Percentiles rank a stretch among this genome's conserved stretches.
Evolutionary conservation across 2,113 vertebrate genomes (phyloP).

Genomic region (Ptilonorhynchus violaceus): DNA sequence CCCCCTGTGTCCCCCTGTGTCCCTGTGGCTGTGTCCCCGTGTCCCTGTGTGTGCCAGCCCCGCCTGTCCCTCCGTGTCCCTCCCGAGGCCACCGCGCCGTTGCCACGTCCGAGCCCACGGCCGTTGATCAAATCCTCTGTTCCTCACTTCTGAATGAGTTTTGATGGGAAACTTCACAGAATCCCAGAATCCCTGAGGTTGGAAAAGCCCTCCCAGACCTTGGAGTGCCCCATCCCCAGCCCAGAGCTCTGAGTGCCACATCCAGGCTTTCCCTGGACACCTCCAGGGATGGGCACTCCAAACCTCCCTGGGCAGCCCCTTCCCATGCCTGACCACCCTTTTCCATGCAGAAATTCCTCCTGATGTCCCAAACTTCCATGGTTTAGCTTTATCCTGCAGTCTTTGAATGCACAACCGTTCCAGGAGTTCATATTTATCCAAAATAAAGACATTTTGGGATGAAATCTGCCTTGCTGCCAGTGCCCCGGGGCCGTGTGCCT

Average conservation of each 20-base stretch:
- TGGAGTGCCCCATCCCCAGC: accelerated
- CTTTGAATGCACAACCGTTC: background rate
- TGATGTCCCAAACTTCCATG: accelerated
- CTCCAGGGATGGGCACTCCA: background rate
- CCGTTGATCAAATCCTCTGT: accelerated
- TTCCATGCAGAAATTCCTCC: background rate
- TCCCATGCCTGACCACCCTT: accelerated
- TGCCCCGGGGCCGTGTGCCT: background rate
- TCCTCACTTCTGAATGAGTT: accelerated
- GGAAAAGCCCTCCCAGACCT: background rate
- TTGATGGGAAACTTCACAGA: background rate
- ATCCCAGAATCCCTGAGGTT: background rate
- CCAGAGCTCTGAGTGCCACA: background rate
- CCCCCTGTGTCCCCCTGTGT: background rate
- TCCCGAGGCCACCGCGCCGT: accelerated
- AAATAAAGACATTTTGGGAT: background rate
- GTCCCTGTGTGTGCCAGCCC: background rate
- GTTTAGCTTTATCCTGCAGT: accelerated
- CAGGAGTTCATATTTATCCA: background rate
- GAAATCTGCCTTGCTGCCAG: background rate
- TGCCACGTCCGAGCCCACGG: background rate
- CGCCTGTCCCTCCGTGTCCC: background rate
- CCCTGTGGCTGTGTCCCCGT: background rate
- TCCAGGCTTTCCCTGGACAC: background rate
- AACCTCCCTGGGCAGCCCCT: background rate